Conservation (phyloP, 2,888 invertebrate genomes). For the Timema podura region DNA sequence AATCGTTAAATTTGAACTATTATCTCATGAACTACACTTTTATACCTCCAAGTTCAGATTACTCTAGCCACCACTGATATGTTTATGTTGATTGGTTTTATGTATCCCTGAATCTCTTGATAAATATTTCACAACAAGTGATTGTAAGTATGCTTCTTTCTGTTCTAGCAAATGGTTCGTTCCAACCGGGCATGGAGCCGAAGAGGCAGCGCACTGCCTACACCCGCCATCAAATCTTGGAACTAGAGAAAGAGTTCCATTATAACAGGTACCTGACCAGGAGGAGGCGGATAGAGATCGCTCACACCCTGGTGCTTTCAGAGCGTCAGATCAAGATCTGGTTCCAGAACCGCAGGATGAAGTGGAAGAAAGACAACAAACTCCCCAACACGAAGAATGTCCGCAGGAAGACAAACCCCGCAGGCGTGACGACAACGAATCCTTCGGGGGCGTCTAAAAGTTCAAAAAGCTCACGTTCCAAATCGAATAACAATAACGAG, state of each 20-base stretch:
- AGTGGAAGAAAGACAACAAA: constrained; percentile 86
- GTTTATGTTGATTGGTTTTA: no score
- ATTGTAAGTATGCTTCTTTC: constrained; percentile 32
- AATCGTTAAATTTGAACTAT: no score
- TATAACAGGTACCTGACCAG: constrained; percentile 95
- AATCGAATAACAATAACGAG: constrained; percentile 51
- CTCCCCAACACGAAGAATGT: constrained; percentile 80
- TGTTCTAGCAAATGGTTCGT: constrained; percentile 78
- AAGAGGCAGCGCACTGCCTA: constrained; percentile 96
- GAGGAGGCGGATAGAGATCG: constrained; percentile 93
- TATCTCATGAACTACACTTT: no score
- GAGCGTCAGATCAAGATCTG: constrained; percentile 88
- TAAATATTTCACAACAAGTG: no score
- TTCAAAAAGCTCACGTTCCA: constrained; percentile 42
- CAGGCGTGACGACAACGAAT: constrained; percentile 55
- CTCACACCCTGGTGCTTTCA: constrained; percentile 83
- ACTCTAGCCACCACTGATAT: no score
- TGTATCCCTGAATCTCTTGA: no score
- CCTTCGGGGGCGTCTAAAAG: constrained; percentile 49
- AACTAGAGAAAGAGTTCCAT: constrained; percentile 96
- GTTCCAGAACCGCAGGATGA: constrained; percentile 83
- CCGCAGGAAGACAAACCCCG: constrained; percentile 71
- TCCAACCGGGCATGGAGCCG: constrained; percentile 90
- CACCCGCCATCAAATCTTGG: constrained; percentile 95
- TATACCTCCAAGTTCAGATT: no score